phyloP scores from a whole-genome alignment of 2,797 vertebrate genomes.

The Lacerta bilineata region DNA sequence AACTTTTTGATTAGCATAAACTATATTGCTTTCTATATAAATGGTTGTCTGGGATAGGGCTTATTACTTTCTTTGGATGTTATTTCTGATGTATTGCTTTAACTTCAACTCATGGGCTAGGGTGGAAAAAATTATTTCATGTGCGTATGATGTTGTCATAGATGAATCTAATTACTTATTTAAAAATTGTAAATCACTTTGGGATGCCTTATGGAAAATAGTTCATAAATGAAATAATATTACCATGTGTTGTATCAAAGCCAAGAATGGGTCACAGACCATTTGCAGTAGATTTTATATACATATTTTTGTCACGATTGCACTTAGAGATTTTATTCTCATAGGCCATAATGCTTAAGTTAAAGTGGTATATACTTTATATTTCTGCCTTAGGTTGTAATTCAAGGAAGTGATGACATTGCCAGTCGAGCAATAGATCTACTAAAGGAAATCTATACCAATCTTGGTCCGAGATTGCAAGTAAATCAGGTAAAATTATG shows the following conservation, averaged over 20 bases:
- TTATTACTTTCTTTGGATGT: too few species aligned
- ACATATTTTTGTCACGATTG: neutral
- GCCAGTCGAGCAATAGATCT: slow-evolving; percentile 98
- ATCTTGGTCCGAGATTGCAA: slow-evolving; percentile 98
- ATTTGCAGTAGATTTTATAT: slow-evolving; percentile 33
- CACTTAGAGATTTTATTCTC: neutral
- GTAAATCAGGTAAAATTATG: slow-evolving; percentile 92
- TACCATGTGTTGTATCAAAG: neutral
- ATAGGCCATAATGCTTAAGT: neutral
- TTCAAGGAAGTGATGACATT: slow-evolving; percentile 99
- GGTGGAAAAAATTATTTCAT: too few species aligned
- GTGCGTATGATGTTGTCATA: too few species aligned
- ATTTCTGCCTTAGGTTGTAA: slow-evolving; percentile 88
- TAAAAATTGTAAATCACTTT: too few species aligned
- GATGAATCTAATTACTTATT: too few species aligned
- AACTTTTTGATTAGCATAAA: too few species aligned
- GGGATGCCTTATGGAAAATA: too few species aligned
- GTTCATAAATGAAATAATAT: too few species aligned
- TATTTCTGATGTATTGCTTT: neutral
- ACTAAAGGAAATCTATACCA: slow-evolving; percentile 99
- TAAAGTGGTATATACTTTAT: slow-evolving; percentile 53
- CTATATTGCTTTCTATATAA: too few species aligned
- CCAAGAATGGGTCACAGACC: neutral
- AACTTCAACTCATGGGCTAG: neutral
- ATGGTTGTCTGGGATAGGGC: too few species aligned